phyloP scores from a whole-genome alignment of 2,113 vertebrate genomes.

The Halcyon malimbica region DNA sequence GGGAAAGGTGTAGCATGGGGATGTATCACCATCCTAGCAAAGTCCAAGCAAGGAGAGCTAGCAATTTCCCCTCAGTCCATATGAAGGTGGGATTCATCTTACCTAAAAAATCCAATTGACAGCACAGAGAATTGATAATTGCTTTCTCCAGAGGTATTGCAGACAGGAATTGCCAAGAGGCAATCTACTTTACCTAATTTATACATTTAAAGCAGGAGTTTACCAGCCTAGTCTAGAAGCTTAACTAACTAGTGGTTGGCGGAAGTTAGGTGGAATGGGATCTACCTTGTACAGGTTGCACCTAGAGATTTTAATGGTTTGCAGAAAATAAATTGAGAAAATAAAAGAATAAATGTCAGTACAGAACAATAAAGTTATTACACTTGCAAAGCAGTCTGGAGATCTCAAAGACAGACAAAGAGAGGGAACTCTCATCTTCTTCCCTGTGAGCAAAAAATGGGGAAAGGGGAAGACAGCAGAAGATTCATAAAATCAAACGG shows the following conservation, averaged over 20 bases:
- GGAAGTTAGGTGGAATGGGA: background rate
- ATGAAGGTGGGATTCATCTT: background rate
- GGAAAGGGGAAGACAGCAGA: background rate
- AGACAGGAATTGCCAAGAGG: background rate
- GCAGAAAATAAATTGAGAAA: background rate
- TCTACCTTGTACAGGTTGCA: background rate
- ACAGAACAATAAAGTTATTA: background rate
- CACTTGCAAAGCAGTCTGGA: background rate
- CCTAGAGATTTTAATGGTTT: background rate
- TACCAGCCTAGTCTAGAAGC: background rate
- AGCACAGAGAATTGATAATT: background rate
- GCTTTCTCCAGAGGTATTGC: background rate
- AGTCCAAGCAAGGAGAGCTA: background rate
- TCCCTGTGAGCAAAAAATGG: background rate
- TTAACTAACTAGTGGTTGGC: background rate
- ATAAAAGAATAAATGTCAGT: background rate
- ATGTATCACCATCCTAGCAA: background rate
- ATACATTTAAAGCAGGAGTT: accelerated
- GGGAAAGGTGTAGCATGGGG: background rate
- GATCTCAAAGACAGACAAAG: background rate
- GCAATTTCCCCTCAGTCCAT: background rate
- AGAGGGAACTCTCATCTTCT: background rate
- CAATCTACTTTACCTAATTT: background rate
- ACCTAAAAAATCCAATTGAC: background rate
- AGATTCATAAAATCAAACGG: background rate